Evolutionary conservation across 2,113 vertebrate genomes (phyloP).

Genomic region (Pseudorhombus dupliciocellatus): DNA sequence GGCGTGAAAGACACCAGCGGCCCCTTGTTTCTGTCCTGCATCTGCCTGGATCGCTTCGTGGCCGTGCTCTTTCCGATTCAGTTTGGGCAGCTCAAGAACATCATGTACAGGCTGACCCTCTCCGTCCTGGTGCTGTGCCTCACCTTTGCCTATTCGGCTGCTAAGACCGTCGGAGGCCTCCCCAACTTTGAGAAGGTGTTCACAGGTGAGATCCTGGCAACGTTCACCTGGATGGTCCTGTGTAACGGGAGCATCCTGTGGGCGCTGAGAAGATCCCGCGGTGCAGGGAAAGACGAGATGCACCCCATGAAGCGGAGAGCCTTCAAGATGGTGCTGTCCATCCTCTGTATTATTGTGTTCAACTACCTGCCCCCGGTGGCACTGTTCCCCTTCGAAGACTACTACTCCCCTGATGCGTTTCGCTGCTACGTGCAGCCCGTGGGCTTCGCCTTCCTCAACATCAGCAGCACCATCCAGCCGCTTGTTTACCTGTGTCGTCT

Average conservation of each 20-base stretch:
- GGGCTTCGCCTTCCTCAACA: slow-evolving; percentile 80
- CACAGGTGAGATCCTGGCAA: slow-evolving; percentile 72
- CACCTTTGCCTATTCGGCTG: slow-evolving; percentile 77
- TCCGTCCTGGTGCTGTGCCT: slow-evolving; percentile 67
- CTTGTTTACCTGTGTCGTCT: slow-evolving; percentile 77
- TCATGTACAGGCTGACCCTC: slow-evolving; percentile 75
- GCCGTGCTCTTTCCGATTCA: slow-evolving; percentile 78
- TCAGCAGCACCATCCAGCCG: slow-evolving; percentile 82
- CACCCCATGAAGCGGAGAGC: slow-evolving; percentile 84
- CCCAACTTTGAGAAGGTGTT: slow-evolving; percentile 81
- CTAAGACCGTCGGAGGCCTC: slow-evolving; percentile 73
- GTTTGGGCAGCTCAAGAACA: slow-evolving; percentile 73
- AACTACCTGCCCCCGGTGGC: slow-evolving; percentile 81
- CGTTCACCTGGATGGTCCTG: slow-evolving; percentile 78
- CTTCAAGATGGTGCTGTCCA: slow-evolving; percentile 80
- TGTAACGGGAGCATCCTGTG: slow-evolving; percentile 78
- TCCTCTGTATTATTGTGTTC: slow-evolving; percentile 77
- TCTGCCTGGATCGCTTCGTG: slow-evolving; percentile 82
- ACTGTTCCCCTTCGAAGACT: slow-evolving; percentile 80
- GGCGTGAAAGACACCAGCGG: slow-evolving; percentile 82
- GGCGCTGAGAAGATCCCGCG: slow-evolving; percentile 74
- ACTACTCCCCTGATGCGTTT: slow-evolving; percentile 68
- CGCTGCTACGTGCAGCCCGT: slow-evolving; percentile 79
- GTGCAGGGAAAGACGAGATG: slow-evolving; percentile 79
- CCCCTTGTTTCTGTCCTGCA: slow-evolving; percentile 80